A percentile compares a stretch with the other conserved stretches of the same genome.
Evolutionary conservation across 2,113 vertebrate species (phyloP).

Genomic region (Myrmecobius fasciatus): DNA sequence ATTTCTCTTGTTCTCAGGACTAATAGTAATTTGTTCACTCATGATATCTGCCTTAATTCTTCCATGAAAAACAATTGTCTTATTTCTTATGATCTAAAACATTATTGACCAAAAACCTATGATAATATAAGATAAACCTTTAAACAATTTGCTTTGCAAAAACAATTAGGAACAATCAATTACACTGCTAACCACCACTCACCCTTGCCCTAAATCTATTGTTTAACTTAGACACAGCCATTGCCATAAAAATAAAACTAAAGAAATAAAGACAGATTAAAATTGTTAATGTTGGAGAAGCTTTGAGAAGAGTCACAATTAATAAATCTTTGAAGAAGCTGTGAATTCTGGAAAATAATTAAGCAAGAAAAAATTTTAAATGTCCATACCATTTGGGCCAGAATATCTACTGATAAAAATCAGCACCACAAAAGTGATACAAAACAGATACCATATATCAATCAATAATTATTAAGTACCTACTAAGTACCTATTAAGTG

Average conservation of each 20-base stretch:
- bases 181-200: neutral
- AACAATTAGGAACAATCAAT: constrained; percentile 24
- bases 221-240: neutral
- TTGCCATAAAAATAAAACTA: constrained; percentile 47
- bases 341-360: neutral
- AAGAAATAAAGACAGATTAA: neutral
- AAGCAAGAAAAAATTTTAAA: neutral
- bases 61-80: neutral
- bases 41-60: neutral
- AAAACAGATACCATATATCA: neutral
- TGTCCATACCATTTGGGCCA: neutral
- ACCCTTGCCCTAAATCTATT: constrained; percentile 33
- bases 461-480: neutral
- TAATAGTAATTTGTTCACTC: constrained; percentile 8
- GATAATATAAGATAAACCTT: neutral
- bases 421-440: neutral
- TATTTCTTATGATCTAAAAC: neutral
- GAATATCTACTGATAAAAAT: neutral
- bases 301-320: neutral
- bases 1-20: constrained; percentile 11
- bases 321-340: neutral
- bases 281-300: neutral
- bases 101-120: neutral
- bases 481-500: neutral
- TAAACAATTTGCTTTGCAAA: constrained; percentile 54